These are phyloP conservation scores for Hippocampus abdominalis DNA, from an alignment of 2,113 vertebrate species.

Conservation along the genomic window DNA sequence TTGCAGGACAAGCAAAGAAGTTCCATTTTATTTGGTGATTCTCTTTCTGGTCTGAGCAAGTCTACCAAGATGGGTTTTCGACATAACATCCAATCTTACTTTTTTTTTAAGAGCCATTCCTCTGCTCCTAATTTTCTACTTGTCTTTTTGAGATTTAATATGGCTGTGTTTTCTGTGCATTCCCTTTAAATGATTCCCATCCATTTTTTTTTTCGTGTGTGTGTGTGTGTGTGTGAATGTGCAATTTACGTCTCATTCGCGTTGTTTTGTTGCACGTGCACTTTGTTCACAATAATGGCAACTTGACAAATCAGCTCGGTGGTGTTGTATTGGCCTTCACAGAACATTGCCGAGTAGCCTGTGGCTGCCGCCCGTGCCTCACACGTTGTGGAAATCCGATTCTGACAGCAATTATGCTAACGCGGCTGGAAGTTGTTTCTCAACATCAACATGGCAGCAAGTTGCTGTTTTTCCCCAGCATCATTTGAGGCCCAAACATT, in stretches of 20 bases:
- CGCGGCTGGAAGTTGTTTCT: constrained; percentile 53
- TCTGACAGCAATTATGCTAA: constrained; percentile 71
- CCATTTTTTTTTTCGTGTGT: background rate
- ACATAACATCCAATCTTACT: background rate
- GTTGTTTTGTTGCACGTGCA: constrained; percentile 29
- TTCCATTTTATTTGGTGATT: background rate
- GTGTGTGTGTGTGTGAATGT: too few relatives aligned
- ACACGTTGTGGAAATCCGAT: constrained; percentile 53
- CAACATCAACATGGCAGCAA: constrained; percentile 49
- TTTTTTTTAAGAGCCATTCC: too few relatives aligned
- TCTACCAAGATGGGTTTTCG: background rate
- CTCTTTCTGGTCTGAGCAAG: background rate
- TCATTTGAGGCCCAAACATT: constrained; percentile 49
- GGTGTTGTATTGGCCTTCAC: constrained; percentile 48
- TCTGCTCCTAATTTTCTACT: too few relatives aligned
- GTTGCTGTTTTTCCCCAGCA: constrained; percentile 46
- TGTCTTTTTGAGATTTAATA: background rate
- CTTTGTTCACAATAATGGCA: constrained; percentile 31
- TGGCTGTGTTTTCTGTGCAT: background rate
- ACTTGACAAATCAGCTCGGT: constrained; percentile 50
- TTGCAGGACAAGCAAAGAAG: background rate
- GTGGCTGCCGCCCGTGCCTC: constrained; percentile 52
- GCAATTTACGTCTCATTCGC: background rate
- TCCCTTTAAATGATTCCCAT: constrained; percentile 16
- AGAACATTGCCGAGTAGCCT: constrained; percentile 40